These are phyloP conservation scores for Plebejus anna DNA, from an alignment of 2,888 invertebrate species.

Conservation along the genomic window DNA sequence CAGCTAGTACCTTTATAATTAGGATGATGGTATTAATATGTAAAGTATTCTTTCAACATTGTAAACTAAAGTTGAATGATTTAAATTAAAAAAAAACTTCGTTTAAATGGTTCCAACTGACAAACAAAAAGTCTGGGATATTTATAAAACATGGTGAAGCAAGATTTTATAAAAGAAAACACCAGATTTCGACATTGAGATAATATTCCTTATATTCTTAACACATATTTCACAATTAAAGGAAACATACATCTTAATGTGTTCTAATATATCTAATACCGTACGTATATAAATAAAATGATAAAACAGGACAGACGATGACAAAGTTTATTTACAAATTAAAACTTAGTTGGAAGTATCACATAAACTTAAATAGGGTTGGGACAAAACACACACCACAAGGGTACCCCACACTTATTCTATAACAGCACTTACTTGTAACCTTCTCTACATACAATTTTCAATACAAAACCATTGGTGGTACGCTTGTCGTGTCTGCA, in stretches of 20 bases:
- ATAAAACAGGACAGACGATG: constrained; percentile 41
- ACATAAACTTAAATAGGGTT: constrained; percentile 64
- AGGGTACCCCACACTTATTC: neutral
- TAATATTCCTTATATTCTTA: constrained; percentile 22
- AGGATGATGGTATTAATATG: no score
- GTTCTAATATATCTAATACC: constrained; percentile 10
- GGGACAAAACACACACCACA: constrained; percentile 3
- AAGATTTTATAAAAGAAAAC: neutral
- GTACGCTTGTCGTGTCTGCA: neutral
- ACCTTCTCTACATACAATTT: constrained; percentile 11
- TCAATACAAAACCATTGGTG: constrained; percentile 2
- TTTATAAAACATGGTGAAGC: neutral
- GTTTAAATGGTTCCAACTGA: no score
- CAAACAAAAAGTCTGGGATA: no score
- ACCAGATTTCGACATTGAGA: constrained; percentile 16
- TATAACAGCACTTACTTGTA: constrained; percentile 6
- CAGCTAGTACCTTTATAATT: no score
- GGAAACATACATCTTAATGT: constrained; percentile 18
- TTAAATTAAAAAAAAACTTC: no score
- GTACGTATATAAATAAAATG: constrained; percentile 23
- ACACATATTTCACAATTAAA: constrained; percentile 27
- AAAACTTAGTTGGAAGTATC: constrained; percentile 69
- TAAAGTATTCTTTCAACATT: no score
- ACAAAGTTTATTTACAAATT: constrained; percentile 65
- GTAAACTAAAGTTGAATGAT: no score